Evolutionary conservation across 2,113 vertebrate species (phyloP), one percentile per base, ranked within the genome.

Genomic region (Nasalis larvatus): DNA sequence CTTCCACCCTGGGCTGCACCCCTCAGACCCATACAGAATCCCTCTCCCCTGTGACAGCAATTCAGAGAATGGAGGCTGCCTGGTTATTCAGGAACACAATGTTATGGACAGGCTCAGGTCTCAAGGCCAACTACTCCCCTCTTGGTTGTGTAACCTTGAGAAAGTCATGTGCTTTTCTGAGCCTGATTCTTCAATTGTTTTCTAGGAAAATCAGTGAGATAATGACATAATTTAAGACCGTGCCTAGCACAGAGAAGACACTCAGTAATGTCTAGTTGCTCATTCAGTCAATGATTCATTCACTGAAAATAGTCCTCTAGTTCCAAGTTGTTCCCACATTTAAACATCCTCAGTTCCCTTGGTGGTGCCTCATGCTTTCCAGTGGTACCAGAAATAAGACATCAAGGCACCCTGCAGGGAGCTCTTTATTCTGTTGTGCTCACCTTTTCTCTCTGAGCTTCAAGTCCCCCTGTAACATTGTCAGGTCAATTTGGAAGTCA

Each of bases 391-490:
- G 68, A 47, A 37, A 58, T 37, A 63, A 30, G 27, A 73, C 9
- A 32, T 11, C 20, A 11, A 40, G 47, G 77, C 21, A 8, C 20
- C 58, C 25, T 12, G 21, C 35, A 73, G 18, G 74, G 20, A 40
- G 35, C 49, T 71, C 58, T 10, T 20, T 9, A 40, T 35, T 83
- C 71, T 42, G 23, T 8, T 0, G 4, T 9, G 16, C 98, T 98
- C 89, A 99, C 99, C 98, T 99, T 91, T 94, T 99, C 81, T 99
- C 99, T 5, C 97, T 91, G 56, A 99, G 97, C 92, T 98, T 99
- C 98, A 99, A 4, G 97, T 99, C 99, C 4, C 98, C 98, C 97
- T 99, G 99, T 89, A 99, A 94, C 63, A 98, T 0, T 0, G 99
- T 99, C 95, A 99, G 98, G 86, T 99, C 98, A 0, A 89, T 96